These are phyloP conservation scores for Monodelphis domestica DNA, from an alignment of 2,797 vertebrate genomes.

Conservation along the genomic window DNA sequence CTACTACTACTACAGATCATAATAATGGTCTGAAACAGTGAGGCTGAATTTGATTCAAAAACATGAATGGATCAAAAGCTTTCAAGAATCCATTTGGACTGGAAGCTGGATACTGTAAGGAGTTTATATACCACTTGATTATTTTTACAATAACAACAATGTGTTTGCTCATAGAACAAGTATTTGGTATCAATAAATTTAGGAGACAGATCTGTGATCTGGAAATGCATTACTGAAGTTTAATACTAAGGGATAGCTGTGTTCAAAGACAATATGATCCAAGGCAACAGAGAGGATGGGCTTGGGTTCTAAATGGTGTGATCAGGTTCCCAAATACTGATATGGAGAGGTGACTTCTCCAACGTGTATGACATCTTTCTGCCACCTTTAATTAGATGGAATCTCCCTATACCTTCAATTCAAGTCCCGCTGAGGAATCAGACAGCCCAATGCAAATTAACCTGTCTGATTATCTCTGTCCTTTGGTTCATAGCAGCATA, in stretches of 20 bases:
- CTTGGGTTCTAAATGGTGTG: background rate
- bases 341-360: background rate
- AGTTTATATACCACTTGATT: background rate
- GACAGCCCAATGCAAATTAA: background rate
- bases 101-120: background rate
- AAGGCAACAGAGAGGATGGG: background rate
- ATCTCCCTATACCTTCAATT: background rate
- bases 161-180: background rate
- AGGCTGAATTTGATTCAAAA: background rate
- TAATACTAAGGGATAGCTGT: background rate
- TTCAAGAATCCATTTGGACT: background rate
- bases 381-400: conserved; percentile 27
- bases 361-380: background rate
- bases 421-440: conserved; percentile 7
- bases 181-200: background rate
- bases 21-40: background rate
- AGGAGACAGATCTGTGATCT: background rate
- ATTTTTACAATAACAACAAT: background rate
- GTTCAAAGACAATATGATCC: fast-evolving
- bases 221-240: background rate
- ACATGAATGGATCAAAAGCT: background rate
- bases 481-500: conserved; percentile 58
- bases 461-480: background rate
- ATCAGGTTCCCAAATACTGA: background rate
- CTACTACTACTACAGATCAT: no score